Evolutionary conservation across 2,888 invertebrate species (phyloP).

Genomic region (Elaeidobius kamerunicus): DNA sequence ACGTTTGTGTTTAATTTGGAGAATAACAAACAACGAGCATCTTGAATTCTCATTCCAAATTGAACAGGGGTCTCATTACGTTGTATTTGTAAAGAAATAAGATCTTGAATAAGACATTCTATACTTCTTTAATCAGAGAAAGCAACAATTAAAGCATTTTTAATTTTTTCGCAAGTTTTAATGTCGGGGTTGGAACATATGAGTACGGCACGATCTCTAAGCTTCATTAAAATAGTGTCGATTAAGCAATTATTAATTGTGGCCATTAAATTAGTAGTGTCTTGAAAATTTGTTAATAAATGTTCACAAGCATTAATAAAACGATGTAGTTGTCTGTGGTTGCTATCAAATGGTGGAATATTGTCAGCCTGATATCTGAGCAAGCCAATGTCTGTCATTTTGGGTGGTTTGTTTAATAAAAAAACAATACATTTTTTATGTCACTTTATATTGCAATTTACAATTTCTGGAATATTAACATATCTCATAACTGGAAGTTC

Average conservation of each 20-base stretch:
- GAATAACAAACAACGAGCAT: conserved; percentile 1
- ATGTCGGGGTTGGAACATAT: background rate
- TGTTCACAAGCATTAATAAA: background rate
- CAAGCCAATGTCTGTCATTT: background rate
- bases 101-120: no score
- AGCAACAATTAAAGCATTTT: no score
- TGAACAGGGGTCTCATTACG: background rate
- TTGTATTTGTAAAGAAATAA: background rate
- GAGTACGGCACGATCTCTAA: background rate
- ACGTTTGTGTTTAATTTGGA: background rate
- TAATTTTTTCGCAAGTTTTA: background rate
- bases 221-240: background rate
- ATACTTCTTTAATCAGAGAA: no score
- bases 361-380: background rate
- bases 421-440: no score
- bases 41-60: no score
- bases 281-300: background rate
- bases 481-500: no score
- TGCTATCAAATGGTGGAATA: no score
- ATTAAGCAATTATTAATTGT: background rate
- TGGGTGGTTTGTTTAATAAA: no score
- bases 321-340: no score
- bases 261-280: background rate
- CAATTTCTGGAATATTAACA: no score
- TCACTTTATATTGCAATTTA: no score